Conservation (phyloP, 2,797 vertebrate species). For the Diglossa cyanea region DNA sequence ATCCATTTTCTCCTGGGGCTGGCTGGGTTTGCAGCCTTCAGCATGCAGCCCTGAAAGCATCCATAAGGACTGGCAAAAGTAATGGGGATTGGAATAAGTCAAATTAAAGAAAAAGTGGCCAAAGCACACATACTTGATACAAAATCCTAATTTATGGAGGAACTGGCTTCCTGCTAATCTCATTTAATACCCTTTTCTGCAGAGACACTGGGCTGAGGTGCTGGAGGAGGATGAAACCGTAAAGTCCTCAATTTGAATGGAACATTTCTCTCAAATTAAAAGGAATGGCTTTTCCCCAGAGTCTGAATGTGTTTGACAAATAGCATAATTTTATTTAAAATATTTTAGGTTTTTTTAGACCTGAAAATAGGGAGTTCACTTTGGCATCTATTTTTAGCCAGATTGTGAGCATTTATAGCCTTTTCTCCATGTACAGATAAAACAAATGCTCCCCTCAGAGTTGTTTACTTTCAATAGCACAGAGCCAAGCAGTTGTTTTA, state of each 20-base stretch:
- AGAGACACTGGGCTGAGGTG: background rate
- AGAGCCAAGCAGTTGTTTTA: conserved; percentile 29
- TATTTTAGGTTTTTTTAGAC: background rate
- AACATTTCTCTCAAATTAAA: background rate
- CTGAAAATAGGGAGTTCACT: background rate
- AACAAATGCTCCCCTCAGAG: conserved; percentile 48
- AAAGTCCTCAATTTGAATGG: background rate
- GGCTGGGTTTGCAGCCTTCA: background rate
- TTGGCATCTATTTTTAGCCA: conserved; percentile 7
- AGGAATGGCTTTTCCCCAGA: background rate
- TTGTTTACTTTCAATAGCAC: background rate
- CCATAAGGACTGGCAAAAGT: background rate
- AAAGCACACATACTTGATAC: background rate
- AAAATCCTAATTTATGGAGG: background rate
- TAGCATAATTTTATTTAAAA: background rate
- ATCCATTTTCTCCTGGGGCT: background rate
- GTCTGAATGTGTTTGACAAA: background rate
- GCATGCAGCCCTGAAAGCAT: background rate
- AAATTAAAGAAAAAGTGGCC: background rate
- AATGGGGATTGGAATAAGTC: background rate
- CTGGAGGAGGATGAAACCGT: background rate
- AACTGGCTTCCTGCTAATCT: background rate
- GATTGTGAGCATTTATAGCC: background rate
- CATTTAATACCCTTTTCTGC: background rate
- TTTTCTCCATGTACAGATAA: background rate